These are phyloP conservation scores for Chroicocephalus ridibundus DNA, from an alignment of 2,113 vertebrate species.

Conservation along the genomic window DNA sequence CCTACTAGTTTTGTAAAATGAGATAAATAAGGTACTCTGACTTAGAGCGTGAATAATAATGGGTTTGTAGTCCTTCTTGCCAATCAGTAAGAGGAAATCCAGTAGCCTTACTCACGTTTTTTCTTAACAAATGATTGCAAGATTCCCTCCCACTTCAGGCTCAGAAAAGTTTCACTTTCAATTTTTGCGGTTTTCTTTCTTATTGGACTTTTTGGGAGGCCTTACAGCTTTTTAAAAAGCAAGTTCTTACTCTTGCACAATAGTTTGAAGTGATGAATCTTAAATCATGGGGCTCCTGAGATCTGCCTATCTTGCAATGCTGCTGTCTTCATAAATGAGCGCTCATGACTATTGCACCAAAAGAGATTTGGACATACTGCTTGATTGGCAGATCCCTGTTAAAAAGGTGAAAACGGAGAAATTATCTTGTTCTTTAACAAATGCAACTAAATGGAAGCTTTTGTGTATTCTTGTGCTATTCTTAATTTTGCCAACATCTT, in stretches of 20 bases:
- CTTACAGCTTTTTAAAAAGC: neutral
- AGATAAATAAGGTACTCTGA: neutral
- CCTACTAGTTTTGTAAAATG: neutral
- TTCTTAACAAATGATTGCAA: neutral
- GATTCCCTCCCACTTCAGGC: neutral
- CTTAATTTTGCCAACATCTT: neutral
- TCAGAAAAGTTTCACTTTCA: neutral
- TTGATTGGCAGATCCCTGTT: neutral
- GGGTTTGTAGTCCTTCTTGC: neutral
- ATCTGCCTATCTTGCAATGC: neutral
- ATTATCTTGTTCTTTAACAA: neutral
- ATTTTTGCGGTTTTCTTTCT: accelerated
- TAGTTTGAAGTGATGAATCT: neutral
- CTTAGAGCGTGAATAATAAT: neutral
- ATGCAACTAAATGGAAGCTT: neutral
- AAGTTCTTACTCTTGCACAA: neutral
- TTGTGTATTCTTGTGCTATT: neutral
- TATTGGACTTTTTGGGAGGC: neutral
- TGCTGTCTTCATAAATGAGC: neutral
- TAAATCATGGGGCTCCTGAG: neutral
- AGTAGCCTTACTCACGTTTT: neutral
- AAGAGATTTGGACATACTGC: neutral
- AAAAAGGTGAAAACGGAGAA: neutral
- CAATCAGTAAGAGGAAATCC: neutral
- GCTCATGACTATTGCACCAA: neutral